Evolutionary conservation across 2,113 vertebrate genomes (phyloP).

Genomic region (Papio anubis): DNA sequence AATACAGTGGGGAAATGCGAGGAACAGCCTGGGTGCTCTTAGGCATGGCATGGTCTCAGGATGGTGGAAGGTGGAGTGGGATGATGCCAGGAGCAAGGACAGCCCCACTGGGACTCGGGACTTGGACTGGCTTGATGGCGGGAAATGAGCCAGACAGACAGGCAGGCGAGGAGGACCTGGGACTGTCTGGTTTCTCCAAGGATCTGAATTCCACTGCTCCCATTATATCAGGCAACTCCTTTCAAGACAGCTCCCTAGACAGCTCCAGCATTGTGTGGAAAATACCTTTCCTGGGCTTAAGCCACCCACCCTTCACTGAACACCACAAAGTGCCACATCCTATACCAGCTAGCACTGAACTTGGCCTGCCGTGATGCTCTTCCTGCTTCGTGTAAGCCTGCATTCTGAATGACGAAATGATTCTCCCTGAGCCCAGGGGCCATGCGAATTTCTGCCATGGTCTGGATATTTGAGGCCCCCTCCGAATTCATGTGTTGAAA

Average conservation of each 20-base stretch:
- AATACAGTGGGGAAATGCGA: not conserved
- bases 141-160: no score
- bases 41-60: not conserved
- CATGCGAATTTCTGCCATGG: fast-evolving
- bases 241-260: not conserved
- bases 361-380: fast-evolving
- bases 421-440: not conserved
- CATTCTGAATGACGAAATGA: no score
- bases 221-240: not conserved
- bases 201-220: not conserved
- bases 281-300: not conserved
- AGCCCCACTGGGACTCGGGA: not conserved
- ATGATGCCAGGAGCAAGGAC: not conserved
- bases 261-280: no score
- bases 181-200: not conserved
- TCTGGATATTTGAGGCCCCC: not conserved
- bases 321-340: not conserved
- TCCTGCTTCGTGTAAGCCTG: fast-evolving
- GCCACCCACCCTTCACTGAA: not conserved
- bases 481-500: not conserved
- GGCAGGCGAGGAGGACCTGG: not conserved
- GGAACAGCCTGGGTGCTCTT: fast-evolving
- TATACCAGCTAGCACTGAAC: not conserved
- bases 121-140: not conserved
- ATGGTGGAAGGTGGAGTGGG: fast-evolving